phyloP scores from a whole-genome alignment of 2,113 vertebrate species.

The Desmodus rotundus region DNA sequence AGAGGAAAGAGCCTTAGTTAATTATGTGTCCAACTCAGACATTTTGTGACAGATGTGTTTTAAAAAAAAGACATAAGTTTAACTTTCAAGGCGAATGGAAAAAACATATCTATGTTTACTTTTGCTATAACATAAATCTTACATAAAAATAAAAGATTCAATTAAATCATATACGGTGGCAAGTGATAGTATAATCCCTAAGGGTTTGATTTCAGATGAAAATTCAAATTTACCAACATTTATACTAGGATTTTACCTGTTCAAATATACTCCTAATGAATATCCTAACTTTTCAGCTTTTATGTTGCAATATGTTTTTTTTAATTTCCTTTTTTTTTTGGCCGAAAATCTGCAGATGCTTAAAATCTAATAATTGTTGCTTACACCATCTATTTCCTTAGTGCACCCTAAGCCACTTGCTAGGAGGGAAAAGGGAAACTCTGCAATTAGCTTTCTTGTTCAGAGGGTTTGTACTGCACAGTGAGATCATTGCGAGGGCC shows the following conservation, averaged over 20 bases:
- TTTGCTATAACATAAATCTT: background rate
- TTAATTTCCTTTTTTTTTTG: background rate
- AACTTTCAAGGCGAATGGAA: background rate
- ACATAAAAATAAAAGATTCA: background rate
- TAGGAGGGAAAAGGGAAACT: background rate
- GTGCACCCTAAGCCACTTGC: background rate
- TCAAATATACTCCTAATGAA: slow-evolving; percentile 7
- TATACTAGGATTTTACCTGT: background rate
- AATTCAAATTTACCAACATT: background rate
- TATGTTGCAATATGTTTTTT: background rate
- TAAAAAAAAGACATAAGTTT: background rate
- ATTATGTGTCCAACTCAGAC: background rate
- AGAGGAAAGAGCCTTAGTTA: background rate
- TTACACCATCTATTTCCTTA: background rate
- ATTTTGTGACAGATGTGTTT: background rate
- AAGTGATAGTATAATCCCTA: background rate
- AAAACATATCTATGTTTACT: background rate
- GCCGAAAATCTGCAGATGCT: background rate
- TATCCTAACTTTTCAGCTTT: background rate
- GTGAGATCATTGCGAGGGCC: background rate
- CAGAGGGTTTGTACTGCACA: background rate
- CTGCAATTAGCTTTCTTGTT: background rate
- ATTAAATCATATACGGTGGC: background rate
- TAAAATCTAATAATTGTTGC: background rate
- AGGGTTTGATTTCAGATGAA: background rate